phyloP scores from a whole-genome alignment of 2,797 vertebrate species.

The Xenops minutus region DNA sequence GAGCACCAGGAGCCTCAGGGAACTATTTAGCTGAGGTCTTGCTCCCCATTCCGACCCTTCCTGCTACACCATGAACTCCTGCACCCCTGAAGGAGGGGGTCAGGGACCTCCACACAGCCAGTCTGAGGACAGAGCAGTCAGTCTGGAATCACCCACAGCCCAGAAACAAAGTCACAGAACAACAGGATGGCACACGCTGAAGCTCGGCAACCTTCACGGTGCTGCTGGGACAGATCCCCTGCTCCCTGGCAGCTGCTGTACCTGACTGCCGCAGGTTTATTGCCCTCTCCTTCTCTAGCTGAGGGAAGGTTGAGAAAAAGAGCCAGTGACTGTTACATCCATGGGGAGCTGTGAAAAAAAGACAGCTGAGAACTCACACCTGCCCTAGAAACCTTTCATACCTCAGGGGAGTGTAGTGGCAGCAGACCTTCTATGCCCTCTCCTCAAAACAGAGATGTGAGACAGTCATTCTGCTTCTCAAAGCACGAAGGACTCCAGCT shows the following conservation, averaged over 20 bases:
- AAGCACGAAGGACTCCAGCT: not conserved
- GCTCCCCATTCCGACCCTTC: not conserved
- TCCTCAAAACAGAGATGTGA: not conserved
- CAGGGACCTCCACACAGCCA: not conserved
- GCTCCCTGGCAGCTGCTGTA: not conserved
- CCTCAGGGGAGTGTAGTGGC: not conserved
- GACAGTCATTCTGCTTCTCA: not conserved
- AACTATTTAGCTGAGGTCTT: not conserved
- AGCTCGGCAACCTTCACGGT: not conserved
- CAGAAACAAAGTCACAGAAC: not conserved
- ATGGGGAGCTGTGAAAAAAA: not conserved
- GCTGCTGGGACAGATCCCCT: not conserved
- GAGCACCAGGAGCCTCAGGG: not conserved
- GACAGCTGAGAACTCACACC: not conserved
- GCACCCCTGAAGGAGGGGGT: not conserved
- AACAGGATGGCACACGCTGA: not conserved
- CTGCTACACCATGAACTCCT: not conserved
- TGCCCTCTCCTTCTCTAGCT: not conserved
- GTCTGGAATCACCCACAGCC: not conserved
- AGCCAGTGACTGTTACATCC: not conserved
- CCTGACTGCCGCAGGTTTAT: not conserved
- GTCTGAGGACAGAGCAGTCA: not conserved
- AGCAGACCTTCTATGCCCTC: not conserved
- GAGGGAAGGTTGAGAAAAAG: not conserved
- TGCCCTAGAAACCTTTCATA: not conserved